Conservation (phyloP, 2,797 vertebrate species). For the Ibycter americanus region DNA sequence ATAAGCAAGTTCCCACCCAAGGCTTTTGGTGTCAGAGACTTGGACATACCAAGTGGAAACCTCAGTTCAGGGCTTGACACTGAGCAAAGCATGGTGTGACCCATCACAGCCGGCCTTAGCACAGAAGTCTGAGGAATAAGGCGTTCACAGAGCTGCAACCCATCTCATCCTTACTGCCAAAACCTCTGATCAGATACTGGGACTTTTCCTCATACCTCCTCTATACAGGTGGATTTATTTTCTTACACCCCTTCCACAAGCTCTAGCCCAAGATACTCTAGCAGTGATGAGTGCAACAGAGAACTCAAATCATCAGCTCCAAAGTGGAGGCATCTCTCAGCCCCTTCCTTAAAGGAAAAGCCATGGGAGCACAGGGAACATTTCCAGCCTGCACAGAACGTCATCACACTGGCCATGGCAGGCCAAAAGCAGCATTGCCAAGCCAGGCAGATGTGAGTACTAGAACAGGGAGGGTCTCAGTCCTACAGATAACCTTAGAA, state of each 20-base stretch:
- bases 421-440: not conserved
- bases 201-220: not conserved
- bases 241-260: not conserved
- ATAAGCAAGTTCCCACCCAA: conserved; percentile 3
- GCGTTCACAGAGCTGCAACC: not conserved
- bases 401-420: not conserved
- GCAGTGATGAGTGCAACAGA: not conserved
- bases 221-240: not conserved
- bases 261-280: not conserved
- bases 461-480: not conserved
- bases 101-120: not conserved
- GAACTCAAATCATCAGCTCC: not conserved
- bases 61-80: not conserved
- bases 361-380: not conserved
- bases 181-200: not conserved
- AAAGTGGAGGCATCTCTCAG: not conserved
- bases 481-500: not conserved
- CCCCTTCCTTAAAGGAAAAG: not conserved
- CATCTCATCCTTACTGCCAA: not conserved
- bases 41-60: not conserved
- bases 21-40: not conserved
- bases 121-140: not conserved
- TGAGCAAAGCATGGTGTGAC: not conserved
- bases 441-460: not conserved
- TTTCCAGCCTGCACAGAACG: not conserved